Evolutionary conservation across 2,113 vertebrate genomes (phyloP).

Genomic region (Indicator maculatus): DNA sequence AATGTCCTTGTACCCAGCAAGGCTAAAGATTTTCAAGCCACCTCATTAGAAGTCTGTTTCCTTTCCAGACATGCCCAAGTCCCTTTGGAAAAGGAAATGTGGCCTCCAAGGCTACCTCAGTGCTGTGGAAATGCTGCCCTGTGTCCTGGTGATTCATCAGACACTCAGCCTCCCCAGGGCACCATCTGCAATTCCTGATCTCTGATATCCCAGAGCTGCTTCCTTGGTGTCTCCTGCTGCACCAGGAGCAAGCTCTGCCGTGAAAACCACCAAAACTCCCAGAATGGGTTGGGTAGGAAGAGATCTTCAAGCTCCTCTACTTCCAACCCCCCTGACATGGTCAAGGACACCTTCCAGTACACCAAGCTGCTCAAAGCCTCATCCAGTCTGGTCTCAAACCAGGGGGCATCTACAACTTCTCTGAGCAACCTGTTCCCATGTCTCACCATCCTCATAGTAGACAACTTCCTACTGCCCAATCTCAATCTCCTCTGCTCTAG

Average conservation of each 20-base stretch:
- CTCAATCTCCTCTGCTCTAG: no score
- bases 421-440: no score
- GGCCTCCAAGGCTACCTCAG: neutral
- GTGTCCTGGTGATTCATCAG: neutral
- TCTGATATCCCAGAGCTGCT: accelerated
- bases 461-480: no score
- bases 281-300: no score
- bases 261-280: neutral
- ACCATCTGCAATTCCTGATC: neutral
- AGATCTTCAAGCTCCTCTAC: no score
- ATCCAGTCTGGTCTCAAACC: no score
- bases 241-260: neutral
- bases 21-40: constrained; percentile 41
- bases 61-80: constrained; percentile 23
- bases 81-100: constrained; percentile 35
- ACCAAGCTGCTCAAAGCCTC: no score
- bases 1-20: neutral
- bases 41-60: constrained; percentile 20
- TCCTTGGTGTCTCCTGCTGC: accelerated
- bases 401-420: no score
- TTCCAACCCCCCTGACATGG: no score
- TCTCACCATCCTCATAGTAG: no score
- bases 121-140: neutral
- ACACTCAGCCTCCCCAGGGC: accelerated
- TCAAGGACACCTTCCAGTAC: no score